These are phyloP conservation scores for Triplophysa rosa DNA, from an alignment of 2,113 vertebrate species.

Conservation along the genomic window DNA sequence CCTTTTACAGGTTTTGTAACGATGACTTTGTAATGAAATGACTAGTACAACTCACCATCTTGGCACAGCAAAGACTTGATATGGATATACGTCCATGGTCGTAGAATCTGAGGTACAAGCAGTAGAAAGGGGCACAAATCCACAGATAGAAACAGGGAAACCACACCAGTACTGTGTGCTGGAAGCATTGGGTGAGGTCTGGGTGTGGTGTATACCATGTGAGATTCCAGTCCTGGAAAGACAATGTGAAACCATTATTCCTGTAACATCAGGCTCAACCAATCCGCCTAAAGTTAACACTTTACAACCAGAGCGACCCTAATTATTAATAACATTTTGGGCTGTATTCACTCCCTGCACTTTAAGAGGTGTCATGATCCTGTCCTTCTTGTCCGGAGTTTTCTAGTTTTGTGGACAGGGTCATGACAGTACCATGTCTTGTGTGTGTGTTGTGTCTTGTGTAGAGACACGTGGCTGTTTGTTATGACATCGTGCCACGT, in stretches of 20 bases:
- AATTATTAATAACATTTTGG: background rate
- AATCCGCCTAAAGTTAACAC: background rate
- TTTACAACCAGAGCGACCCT: background rate
- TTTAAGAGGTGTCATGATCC: no score
- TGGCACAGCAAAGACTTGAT: constrained; percentile 68
- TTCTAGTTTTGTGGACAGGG: no score
- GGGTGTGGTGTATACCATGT: constrained; percentile 73
- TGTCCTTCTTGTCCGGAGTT: no score
- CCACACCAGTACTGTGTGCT: constrained; percentile 73
- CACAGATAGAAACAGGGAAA: constrained; percentile 73
- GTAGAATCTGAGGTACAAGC: constrained; percentile 64
- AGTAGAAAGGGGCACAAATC: constrained; percentile 66
- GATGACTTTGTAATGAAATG: background rate
- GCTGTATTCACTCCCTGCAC: background rate
- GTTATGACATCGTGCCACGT: no score
- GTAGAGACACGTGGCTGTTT: no score
- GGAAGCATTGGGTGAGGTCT: constrained; percentile 73
- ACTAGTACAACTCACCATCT: constrained; percentile 58
- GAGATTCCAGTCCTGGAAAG: constrained; percentile 72
- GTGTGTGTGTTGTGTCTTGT: no score
- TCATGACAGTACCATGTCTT: no score
- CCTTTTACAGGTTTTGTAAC: background rate
- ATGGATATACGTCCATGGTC: constrained; percentile 59
- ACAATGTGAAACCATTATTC: constrained; percentile 6
- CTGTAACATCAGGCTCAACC: background rate